Evolutionary conservation across 2,113 vertebrate species (phyloP), one percentile per base, ranked within the genome.

Genomic region (Dendrocopos noguchii): DNA sequence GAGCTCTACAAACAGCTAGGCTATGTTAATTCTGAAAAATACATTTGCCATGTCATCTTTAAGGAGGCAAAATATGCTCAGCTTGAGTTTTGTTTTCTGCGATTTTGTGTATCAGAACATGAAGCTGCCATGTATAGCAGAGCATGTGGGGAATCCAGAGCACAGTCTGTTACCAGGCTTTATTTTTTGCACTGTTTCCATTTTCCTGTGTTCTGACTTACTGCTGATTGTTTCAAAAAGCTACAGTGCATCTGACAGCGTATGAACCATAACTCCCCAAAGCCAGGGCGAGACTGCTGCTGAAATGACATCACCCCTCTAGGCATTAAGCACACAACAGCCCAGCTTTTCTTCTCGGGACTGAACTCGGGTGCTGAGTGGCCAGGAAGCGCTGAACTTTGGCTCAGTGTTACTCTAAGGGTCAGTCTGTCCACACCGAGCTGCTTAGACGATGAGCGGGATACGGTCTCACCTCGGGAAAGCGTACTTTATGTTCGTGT

Each of bases 111-210:
- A 83, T 33, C 22, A 60, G 82, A 92, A 82, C 70, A 27, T 2
- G 31, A 47, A 72, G 80, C 79, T 85, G 91, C 87, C 3, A 0
- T 1, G 29, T 21, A 88, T 2, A 78, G 85, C 68, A 42, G 85
- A 61, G 63, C 1, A 4, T 75, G 79, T 34, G 85, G 68, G 79
- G 87, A 95, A 42, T 31, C 93, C 85, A 34, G 70, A 72, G 79
- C 87, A 66, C 79, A 83, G 89, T 27, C 87, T 95, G 91, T 71
- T 82, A 87, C 28, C 78, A 29, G 11, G 25, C 76, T 93, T 87
- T 67, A 77, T 89, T 95, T 93, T 89, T 78, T 90, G 65, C 73
- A 46, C 76, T 94, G 88, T 81, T 90, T 84, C 79, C 68, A 80
- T 74, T 91, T 92, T 67, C 53, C 78, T 70, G 1, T 2, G 60